These are phyloP conservation scores for Brachionus sp. DNA, from an alignment of 1,140 invertebrate species.

Conservation along the genomic window DNA sequence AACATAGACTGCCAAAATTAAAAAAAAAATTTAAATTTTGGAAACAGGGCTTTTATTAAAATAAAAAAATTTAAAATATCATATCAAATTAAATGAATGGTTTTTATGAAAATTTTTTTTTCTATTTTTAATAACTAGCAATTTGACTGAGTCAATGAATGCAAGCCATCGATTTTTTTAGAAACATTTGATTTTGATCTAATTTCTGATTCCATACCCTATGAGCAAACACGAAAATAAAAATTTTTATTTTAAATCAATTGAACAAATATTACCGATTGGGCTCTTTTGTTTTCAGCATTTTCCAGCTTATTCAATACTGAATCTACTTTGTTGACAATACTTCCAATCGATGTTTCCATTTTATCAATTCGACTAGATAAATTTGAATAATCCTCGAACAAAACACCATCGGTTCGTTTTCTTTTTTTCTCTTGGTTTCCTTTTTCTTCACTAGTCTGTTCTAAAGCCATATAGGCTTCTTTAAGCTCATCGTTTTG, in stretches of 20 bases:
- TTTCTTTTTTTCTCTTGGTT: neutral
- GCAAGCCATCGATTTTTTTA: neutral
- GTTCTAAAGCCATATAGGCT: constrained; percentile 12
- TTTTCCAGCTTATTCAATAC: constrained; percentile 64
- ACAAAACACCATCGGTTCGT: constrained; percentile 19
- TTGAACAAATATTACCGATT: neutral
- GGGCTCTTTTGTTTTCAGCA: constrained; percentile 61
- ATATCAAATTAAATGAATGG: neutral
- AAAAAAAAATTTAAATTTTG: neutral
- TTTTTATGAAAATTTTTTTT: neutral
- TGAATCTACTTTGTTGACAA: constrained; percentile 62
- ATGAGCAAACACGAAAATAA: neutral
- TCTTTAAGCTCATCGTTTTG: constrained; percentile 36
- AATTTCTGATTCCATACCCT: neutral
- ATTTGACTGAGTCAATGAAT: neutral
- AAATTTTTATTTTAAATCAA: neutral
- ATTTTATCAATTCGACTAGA: constrained; percentile 59
- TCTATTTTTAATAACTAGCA: neutral
- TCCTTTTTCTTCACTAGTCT: neutral
- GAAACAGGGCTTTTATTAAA: constrained; percentile 18
- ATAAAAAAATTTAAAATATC: neutral
- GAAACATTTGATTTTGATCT: neutral
- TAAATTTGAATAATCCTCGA: constrained; percentile 53
- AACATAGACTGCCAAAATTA: too few species aligned
- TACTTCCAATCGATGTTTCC: constrained; percentile 59